Evolutionary conservation across 2,113 vertebrate genomes (phyloP), one percentile per base, ranked within the genome.

Genomic region (Esox niger): DNA sequence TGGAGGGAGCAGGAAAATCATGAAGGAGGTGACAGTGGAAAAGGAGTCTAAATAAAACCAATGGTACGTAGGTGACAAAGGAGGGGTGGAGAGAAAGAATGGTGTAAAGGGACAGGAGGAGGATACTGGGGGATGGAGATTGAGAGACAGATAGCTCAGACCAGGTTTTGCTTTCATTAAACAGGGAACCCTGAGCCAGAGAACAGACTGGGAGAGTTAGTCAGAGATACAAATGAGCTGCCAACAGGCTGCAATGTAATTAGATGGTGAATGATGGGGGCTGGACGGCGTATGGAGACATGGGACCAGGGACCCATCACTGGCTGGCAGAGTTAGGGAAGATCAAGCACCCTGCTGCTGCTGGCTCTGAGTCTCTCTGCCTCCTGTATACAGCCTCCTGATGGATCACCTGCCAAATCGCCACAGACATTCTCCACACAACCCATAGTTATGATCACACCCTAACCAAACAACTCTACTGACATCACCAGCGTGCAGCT

Each of bases 261-360:
- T 88, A 90, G 83, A 85, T 79, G 78, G 86, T 87, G 86, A 88
- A 89, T 85, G 87, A 87, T 88, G 82, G 84, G 73, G 75, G 73
- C 66, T 57, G 60, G 57, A 52, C 57, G 57, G 57, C 52, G 57
- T 6, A 20, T 59, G 57, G 57, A 30, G 57, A 30, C 55, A 57
- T 57, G 78, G 74, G 82, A 67, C 66, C 70, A 30, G 78, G 74
- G 82, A 67, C 68, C 73, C 62, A 83, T 86, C 74, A 78, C 71
- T 57, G 47, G 67, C 74, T 81, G 71, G 78, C 80, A 79, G 77
- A 74, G 76, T 71, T 73, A 82, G 62, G 79, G 83, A 85, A 83
- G 84, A 88, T 88, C 79, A 81, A 88, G 71, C 78, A 85, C 77
- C 74, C 75, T 11, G 43, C 30, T 23, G 17, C 58, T 33, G 46